Base-by-base conservation (phyloP, 2,888 invertebrate genomes). In the Lycophotia porphyrea region DNA sequence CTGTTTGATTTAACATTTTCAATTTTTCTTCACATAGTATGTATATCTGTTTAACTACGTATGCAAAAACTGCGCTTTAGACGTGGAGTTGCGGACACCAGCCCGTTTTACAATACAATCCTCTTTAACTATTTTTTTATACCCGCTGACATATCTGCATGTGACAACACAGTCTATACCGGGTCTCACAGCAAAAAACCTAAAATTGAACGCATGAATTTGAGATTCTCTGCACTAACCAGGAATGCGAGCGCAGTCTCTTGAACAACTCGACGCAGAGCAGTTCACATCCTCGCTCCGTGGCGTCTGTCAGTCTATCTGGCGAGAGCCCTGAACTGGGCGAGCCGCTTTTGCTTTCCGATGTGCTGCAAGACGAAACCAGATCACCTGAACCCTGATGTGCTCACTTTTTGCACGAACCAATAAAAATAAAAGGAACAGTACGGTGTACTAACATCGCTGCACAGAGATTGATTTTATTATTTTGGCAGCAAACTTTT, bases 201-300 rank as follows among this genome's bases (percentile, higher is more conserved):
- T 27, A 2, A 27, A 55, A 15, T 15, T 55, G 27, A 55, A 31
- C 9, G 9, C 8, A 21, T 58, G 15, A 55, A 55, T 55, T 27
- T 55, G 27, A 21, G 18, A 18, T 66, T 9, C 47, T 34, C 34
- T 5, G 34, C 24, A 58, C 86, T 87, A 79, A 96, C 96, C 96
- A 96, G 7, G 93, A 91, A 9, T 88, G 71, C 0, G 94, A 93
- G 5, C 92, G 92, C 49, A 96, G 87, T 80, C 91, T 91, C 77
- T 90, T 91, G n/a, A 95, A 81, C 34, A 95, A 76, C 58, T 95
- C 95, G 0, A 78, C 49, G 70, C 95, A 95, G 15, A 96, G 90
- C 0, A 91, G 88, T 7, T 96, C 96, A 70, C 95, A 93, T 5
- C 95, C 94, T 44, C 92, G 91, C 70, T 95, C 95, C 0, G 92